Percentiles rank a stretch among this genome's conserved stretches.
Conservation (phyloP, 2,113 vertebrate genomes). For the Chunga burmeisteri region DNA sequence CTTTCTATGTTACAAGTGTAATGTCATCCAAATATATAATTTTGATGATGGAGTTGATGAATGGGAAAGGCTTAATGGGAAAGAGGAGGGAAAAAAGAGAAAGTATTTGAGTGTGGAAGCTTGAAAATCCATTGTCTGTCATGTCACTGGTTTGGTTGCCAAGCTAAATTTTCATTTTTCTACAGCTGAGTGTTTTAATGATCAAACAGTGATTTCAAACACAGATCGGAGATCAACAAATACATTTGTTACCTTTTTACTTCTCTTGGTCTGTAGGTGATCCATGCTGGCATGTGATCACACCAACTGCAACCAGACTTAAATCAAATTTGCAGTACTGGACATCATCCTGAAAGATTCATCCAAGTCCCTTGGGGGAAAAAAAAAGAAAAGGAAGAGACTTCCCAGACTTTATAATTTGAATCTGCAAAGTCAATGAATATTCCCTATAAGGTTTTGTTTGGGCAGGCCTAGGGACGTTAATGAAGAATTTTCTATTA, state of each 20-base stretch:
- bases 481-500: background rate
- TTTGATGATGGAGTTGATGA: background rate
- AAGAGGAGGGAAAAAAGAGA: rapidly evolving
- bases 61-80: background rate
- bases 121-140: background rate
- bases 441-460: background rate
- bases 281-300: background rate
- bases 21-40: background rate
- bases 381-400: background rate
- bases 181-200: background rate
- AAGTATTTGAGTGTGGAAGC: background rate
- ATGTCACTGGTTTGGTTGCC: background rate
- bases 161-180: background rate
- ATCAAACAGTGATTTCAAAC: background rate
- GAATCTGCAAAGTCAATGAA: background rate
- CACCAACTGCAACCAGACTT: background rate
- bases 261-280: background rate
- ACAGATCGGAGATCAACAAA: background rate
- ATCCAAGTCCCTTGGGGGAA: background rate
- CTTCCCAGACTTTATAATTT: background rate
- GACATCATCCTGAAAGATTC: background rate
- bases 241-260: background rate
- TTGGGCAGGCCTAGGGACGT: background rate
- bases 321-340: background rate
- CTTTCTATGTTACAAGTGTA: background rate